phyloP scores from a whole-genome alignment of 2,888 invertebrate species.

The Caenorhabditis auriculariae region DNA sequence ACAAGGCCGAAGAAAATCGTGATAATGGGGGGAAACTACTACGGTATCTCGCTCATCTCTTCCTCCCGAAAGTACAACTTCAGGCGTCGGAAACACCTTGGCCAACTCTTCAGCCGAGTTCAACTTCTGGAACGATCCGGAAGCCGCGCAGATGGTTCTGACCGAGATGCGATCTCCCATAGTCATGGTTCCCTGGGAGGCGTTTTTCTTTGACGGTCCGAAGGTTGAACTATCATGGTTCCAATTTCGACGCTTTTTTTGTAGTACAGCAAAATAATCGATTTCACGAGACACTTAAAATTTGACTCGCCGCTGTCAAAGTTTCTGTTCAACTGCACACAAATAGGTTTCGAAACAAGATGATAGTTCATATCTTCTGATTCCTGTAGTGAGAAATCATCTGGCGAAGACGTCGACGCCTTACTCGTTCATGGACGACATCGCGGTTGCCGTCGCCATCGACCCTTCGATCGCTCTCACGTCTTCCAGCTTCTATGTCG shows the following conservation, averaged over 20 bases:
- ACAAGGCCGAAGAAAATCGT: conserved; percentile 43
- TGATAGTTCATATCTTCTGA: background rate
- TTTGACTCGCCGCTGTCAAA: conserved; percentile 24
- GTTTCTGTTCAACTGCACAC: conserved; percentile 29
- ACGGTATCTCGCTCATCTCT: conserved; percentile 32
- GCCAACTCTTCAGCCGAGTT: conserved; percentile 72
- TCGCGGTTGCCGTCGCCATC: conserved; percentile 63
- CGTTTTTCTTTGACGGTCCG: conserved; percentile 45
- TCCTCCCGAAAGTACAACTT: background rate
- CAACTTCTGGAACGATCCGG: conserved; percentile 78
- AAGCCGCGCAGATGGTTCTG: conserved; percentile 77
- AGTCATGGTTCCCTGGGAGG: conserved; percentile 75
- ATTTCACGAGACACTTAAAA: conserved; percentile 41
- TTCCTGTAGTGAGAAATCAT: conserved; percentile 4
- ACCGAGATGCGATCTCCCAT: conserved; percentile 70
- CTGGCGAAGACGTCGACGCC: conserved; percentile 13
- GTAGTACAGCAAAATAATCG: conserved; percentile 35
- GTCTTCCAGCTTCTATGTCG: conserved; percentile 40
- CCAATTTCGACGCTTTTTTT: conserved; percentile 3
- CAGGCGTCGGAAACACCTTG: conserved; percentile 64
- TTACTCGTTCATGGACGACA: conserved; percentile 59
- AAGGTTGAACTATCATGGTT: conserved; percentile 17
- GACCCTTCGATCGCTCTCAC: conserved; percentile 42
- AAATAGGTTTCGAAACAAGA: conserved; percentile 3
- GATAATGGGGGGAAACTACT: conserved; percentile 61